Base-by-base conservation (phyloP, 1,140 invertebrate species). In the Anastrepha ludens region DNA sequence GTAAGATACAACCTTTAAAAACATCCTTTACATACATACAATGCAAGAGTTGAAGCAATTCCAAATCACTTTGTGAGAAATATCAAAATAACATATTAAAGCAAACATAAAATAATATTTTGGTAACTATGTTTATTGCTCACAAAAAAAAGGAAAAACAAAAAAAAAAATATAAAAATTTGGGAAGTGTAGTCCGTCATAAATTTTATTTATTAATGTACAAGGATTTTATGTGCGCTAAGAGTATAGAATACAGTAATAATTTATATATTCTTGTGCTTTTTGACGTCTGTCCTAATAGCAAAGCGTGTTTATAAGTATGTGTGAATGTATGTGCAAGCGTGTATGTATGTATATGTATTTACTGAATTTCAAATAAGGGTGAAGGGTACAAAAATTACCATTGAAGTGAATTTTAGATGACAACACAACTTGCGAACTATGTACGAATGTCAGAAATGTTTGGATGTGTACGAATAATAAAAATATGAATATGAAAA, bases 181-280 rank as follows among this genome's bases (percentile, higher is more conserved):
- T 67, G 65, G 39, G 44, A 44, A 74, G 67, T 47, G 67, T 74
- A 74, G 67, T 74, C 67, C 67, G 41, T 74, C 67, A 74, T 74
- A 74, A 74, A 74, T 74, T 74, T 74, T 74, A 74, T 74, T 74
- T 74, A 74, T 74, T 74, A 74, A 74, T 74, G 67, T 74, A 74
- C 67, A 15, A 74, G 39, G 67, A 74, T 74, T 74, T 74, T 74
- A 74, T 74, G 67, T 74, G 67, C 67, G 67, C 67, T 74, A 74
- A 74, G 67, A 74, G 67, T 74, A 74, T 74, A 74, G 17, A 74
- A 74, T 74, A 74, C 47, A 44, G 41, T 74, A 74, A 74, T 74
- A 74, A 74, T 74, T 74, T 44, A 74, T 47, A 74, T 15, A 74
- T 47, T 29, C 20, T 20, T 29, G 29, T 44, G 67, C 41, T 44